phyloP scores from a whole-genome alignment of 2,888 invertebrate genomes.

The Drosophila limbata region DNA sequence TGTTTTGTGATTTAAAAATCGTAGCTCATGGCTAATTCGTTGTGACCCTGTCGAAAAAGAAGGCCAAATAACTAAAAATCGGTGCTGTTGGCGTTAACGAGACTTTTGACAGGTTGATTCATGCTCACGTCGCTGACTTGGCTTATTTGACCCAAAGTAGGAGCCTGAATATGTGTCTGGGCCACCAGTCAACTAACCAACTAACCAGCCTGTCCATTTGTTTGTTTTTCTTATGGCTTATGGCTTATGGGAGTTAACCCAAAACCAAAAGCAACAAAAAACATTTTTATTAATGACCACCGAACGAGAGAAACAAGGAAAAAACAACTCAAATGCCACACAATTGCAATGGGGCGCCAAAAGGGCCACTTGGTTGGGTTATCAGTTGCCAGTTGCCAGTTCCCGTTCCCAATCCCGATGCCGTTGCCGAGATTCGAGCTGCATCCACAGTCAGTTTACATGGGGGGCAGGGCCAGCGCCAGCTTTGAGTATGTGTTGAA shows the following conservation, averaged over 20 bases:
- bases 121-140: slow-evolving; percentile 82
- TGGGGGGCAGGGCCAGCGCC: slow-evolving; percentile 49
- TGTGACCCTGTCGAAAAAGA: slow-evolving; percentile 65
- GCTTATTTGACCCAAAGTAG: slow-evolving; percentile 76
- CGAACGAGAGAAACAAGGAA: slow-evolving; percentile 33
- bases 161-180: slow-evolving; percentile 52
- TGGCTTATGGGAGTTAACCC: slow-evolving; percentile 71
- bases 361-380: slow-evolving; percentile 69
- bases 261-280: slow-evolving; percentile 53
- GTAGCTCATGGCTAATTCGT: slow-evolving; percentile 68
- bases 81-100: slow-evolving; percentile 84
- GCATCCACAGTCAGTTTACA: slow-evolving; percentile 19
- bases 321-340: slow-evolving; percentile 52
- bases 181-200: slow-evolving; percentile 51
- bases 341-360: slow-evolving; percentile 81
- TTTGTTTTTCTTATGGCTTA: slow-evolving; percentile 72
- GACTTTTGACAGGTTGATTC: slow-evolving; percentile 85
- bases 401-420: slow-evolving; percentile 5
- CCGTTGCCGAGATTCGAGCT: neutral
- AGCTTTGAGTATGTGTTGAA: slow-evolving; percentile 79
- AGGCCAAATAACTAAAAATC: slow-evolving; percentile 64
- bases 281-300: slow-evolving; percentile 82
- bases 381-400: slow-evolving; percentile 9
- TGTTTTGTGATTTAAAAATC: neutral
- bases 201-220: slow-evolving; percentile 64